phyloP scores from a whole-genome alignment of 2,888 invertebrate genomes.

The Drosophila mimica region DNA sequence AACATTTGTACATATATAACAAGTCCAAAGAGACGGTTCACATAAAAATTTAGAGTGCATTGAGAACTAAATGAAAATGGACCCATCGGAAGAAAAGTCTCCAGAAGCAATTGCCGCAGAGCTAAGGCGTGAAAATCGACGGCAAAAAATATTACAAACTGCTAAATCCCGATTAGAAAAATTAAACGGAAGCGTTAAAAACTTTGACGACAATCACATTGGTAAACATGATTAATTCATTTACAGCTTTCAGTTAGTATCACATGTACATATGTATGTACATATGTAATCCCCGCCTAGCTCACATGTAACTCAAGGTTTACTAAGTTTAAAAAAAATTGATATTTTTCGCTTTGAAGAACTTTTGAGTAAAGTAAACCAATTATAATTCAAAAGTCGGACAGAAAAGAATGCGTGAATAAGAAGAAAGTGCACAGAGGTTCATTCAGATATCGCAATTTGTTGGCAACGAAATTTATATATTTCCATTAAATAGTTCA shows the following conservation, averaged over 20 bases:
- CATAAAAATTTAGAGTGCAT: background rate
- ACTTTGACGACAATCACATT: background rate
- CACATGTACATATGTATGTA: background rate
- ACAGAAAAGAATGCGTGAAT: background rate
- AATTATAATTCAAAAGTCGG: background rate
- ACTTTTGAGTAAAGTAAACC: background rate
- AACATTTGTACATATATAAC: background rate
- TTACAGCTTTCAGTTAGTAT: background rate
- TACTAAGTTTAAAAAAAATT: background rate
- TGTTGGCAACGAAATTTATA: background rate
- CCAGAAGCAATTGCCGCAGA: slow-evolving; percentile 21
- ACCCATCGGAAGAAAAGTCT: background rate
- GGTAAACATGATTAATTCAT: slow-evolving; percentile 1
- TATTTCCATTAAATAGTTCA: background rate
- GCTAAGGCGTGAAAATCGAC: slow-evolving; percentile 32
- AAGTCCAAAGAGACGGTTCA: background rate
- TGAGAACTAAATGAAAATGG: slow-evolving; percentile 29
- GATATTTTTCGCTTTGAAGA: background rate
- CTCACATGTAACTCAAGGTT: background rate
- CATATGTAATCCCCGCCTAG: background rate
- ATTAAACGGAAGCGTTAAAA: slow-evolving; percentile 33
- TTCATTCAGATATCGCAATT: background rate
- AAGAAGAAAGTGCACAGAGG: background rate
- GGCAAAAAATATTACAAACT: slow-evolving; percentile 42
- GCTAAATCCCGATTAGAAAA: slow-evolving; percentile 48